These are phyloP conservation scores for Eulemur coronatus DNA, from an alignment of 2,797 vertebrate genomes.

Conservation along the genomic window DNA sequence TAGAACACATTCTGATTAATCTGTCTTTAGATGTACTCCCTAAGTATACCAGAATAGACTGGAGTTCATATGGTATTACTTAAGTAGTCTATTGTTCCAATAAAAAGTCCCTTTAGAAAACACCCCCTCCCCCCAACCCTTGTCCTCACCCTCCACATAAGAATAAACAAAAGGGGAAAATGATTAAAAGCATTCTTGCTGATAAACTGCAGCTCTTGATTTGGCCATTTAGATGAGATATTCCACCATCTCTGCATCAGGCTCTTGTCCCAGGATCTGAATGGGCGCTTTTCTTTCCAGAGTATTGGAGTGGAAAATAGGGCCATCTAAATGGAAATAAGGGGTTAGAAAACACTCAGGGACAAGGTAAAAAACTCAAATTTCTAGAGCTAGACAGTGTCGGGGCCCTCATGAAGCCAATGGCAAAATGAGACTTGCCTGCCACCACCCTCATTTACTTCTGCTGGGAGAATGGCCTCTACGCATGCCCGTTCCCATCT, in stretches of 20 bases:
- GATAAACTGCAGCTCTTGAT: slow-evolving; percentile 75
- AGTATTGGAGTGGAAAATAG: slow-evolving; percentile 90
- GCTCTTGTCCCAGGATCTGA: slow-evolving; percentile 90
- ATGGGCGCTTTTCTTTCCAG: slow-evolving; percentile 92
- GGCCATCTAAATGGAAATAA: slow-evolving; percentile 84
- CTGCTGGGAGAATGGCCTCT: not conserved
- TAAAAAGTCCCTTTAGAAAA: slow-evolving; percentile 80
- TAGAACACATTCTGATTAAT: slow-evolving; percentile 84
- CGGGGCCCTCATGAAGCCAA: not conserved
- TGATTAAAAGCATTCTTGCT: slow-evolving; percentile 80
- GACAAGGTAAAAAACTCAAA: slow-evolving; percentile 15
- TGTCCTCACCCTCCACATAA: slow-evolving; percentile 62
- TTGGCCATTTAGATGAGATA: slow-evolving; percentile 94
- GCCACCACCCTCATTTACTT: not conserved
- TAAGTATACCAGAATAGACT: slow-evolving; percentile 72
- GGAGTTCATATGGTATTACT: slow-evolving; percentile 77
- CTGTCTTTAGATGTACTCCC: slow-evolving; percentile 83
- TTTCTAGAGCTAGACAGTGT: not conserved
- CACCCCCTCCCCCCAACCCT: slow-evolving; percentile 48
- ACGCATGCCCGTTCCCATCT: not conserved
- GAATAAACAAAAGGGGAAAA: slow-evolving; percentile 62
- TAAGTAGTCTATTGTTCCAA: slow-evolving; percentile 80
- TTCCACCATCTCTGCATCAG: slow-evolving; percentile 96
- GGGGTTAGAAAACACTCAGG: slow-evolving; percentile 60
- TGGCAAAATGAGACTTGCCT: not conserved